phyloP scores from a whole-genome alignment of 1,140 invertebrate species.

The Lucilia sericata region DNA sequence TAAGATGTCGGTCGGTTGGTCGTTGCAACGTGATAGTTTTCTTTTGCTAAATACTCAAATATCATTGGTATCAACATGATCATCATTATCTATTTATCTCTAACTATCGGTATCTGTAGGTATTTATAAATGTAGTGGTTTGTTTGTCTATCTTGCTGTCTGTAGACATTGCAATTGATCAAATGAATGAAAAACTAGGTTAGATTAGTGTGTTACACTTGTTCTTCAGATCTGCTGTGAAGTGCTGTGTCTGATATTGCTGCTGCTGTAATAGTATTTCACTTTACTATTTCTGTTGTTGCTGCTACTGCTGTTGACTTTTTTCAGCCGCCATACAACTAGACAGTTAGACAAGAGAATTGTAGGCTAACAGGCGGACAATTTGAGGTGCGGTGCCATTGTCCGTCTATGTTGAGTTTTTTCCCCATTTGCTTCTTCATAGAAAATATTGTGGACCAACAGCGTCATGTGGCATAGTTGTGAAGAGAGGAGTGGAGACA shows the following conservation, averaged over 20 bases:
- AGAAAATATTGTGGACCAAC: neutral
- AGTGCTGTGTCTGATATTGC: neutral
- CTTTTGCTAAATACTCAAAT: constrained; percentile 17
- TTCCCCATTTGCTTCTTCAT: neutral
- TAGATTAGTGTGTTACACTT: constrained; percentile 26
- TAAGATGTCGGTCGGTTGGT: neutral
- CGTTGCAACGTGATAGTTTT: neutral
- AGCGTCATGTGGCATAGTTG: neutral
- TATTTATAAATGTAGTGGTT: neutral
- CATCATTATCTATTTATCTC: neutral
- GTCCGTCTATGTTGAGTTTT: neutral
- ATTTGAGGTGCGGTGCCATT: constrained; percentile 26
- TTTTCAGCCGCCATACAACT: neutral
- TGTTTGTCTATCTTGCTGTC: neutral
- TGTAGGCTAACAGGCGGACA: neutral
- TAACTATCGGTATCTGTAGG: no score
- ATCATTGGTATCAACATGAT: neutral
- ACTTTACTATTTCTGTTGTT: neutral
- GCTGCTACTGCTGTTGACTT: neutral
- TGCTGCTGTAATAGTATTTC: neutral
- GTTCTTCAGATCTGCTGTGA: neutral
- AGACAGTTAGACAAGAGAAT: neutral
- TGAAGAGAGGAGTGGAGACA: neutral
- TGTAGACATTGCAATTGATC: constrained; percentile 14
- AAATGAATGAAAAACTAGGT: constrained; percentile 1